These are phyloP conservation scores for Otolemur garnettii DNA, from an alignment of 2,113 vertebrate genomes.

Conservation along the genomic window DNA sequence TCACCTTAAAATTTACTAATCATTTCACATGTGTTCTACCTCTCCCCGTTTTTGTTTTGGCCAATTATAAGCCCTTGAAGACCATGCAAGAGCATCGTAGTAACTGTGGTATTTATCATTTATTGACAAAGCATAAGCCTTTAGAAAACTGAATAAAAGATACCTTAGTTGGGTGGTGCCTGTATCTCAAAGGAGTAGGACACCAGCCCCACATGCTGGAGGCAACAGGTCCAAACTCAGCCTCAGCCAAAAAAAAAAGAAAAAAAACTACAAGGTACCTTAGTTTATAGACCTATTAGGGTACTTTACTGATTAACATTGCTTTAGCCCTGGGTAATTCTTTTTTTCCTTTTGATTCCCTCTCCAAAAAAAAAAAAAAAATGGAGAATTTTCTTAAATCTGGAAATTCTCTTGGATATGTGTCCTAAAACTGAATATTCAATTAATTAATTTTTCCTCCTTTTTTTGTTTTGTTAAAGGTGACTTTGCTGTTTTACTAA, in stretches of 20 bases:
- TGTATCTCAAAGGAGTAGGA: too few relatives aligned
- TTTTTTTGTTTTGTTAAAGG: constrained; percentile 86
- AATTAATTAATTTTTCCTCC: background rate
- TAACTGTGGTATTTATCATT: constrained; percentile 23
- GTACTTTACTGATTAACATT: background rate
- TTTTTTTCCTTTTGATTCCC: background rate
- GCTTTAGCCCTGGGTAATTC: background rate
- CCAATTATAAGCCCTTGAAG: constrained; percentile 14
- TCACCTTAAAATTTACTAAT: constrained; percentile 34
- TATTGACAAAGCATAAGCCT: background rate
- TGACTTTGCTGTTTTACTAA: constrained; percentile 97
- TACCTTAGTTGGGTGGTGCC: background rate
- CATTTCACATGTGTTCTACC: background rate
- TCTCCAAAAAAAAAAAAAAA: background rate
- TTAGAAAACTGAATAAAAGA: background rate
- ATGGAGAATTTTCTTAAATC: constrained; percentile 37
- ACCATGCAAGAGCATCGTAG: background rate
- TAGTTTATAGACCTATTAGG: background rate
- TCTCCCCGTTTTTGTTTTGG: background rate
- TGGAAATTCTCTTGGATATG: background rate
- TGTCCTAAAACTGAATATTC: constrained; percentile 44
- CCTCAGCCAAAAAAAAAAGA: too few relatives aligned
- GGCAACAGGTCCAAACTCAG: too few relatives aligned
- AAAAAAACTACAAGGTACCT: background rate
- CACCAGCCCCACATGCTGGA: too few relatives aligned